phyloP scores from a whole-genome alignment of 2,888 invertebrate species.

The Spodoptera littoralis region DNA sequence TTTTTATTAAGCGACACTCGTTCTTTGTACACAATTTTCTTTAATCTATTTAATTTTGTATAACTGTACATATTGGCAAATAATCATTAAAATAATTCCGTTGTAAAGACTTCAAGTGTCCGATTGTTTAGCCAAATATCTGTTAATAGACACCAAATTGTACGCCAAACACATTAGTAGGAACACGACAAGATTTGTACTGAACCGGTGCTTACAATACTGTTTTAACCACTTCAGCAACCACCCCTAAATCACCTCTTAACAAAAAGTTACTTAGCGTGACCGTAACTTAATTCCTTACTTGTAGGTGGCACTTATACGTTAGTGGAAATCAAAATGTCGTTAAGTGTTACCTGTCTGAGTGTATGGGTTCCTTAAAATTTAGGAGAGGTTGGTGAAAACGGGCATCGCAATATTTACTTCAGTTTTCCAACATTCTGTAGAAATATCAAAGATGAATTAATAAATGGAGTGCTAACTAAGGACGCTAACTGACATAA shows the following conservation, averaged over 20 bases:
- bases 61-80: not conserved
- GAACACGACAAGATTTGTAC: constrained; percentile 14
- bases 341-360: too few relatives aligned
- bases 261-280: too few relatives aligned
- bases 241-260: too few relatives aligned
- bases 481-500: not conserved
- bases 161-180: constrained; percentile 8
- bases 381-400: too few relatives aligned
- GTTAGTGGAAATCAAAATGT: too few relatives aligned
- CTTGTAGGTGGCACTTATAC: too few relatives aligned
- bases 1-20: not conserved
- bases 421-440: too few relatives aligned
- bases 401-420: too few relatives aligned
- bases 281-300: too few relatives aligned
- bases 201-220: constrained; percentile 3
- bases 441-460: too few relatives aligned
- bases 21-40: not conserved
- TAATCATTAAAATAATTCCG: not conserved
- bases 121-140: constrained; percentile 10
- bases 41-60: not conserved
- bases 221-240: not conserved
- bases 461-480: too few relatives aligned
- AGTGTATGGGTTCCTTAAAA: too few relatives aligned
- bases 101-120: not conserved
- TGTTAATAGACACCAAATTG: not conserved